Evolutionary conservation across 2,888 invertebrate genomes (phyloP).

Genomic region (Phortica okadai): DNA sequence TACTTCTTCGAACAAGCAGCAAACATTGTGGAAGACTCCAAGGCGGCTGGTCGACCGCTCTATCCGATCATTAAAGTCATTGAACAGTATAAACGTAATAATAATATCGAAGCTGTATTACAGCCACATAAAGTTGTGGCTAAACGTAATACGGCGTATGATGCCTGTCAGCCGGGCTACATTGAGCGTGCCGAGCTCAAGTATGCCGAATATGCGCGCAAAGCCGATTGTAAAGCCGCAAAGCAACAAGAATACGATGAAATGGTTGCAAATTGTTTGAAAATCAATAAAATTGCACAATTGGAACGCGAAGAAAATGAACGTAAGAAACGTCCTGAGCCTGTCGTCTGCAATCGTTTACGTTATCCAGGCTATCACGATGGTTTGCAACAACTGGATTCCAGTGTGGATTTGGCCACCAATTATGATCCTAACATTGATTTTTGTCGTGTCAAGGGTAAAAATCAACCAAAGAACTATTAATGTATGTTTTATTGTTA

Average conservation of each 20-base stretch:
- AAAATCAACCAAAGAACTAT: background rate
- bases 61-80: conserved; percentile 69
- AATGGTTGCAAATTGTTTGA: conserved; percentile 50
- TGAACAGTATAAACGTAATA: conserved; percentile 63
- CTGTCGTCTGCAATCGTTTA: background rate
- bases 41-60: conserved; percentile 68
- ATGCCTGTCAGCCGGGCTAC: conserved; percentile 59
- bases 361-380: background rate
- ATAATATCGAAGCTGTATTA: conserved; percentile 48
- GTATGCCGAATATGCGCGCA: conserved; percentile 54
- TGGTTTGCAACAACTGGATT: background rate
- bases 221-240: conserved; percentile 49
- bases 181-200: conserved; percentile 54
- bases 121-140: conserved; percentile 36
- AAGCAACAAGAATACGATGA: conserved; percentile 41
- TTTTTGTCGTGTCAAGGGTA: background rate
- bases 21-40: conserved; percentile 63
- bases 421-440: background rate
- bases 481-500: background rate
- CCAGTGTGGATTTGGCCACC: background rate
- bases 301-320: conserved; percentile 38
- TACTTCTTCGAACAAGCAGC: conserved; percentile 71
- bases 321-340: background rate
- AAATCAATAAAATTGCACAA: conserved; percentile 54
- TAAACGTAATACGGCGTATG: conserved; percentile 41